These are phyloP conservation scores for Polyodon spathula DNA, from an alignment of 2,113 vertebrate species.

Conservation along the genomic window DNA sequence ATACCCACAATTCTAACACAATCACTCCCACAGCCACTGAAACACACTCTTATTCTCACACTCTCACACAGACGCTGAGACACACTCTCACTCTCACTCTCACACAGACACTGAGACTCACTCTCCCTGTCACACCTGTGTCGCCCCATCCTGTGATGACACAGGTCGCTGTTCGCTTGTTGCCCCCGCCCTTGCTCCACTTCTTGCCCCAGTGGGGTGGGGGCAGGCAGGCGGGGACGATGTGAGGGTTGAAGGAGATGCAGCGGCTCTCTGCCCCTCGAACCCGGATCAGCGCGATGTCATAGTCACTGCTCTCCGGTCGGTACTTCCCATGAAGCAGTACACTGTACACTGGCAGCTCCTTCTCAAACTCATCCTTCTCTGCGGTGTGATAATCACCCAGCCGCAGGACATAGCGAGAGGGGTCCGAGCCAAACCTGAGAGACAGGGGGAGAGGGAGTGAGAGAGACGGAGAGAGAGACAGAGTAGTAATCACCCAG, in stretches of 20 bases:
- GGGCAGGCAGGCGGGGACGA: slow-evolving; percentile 72
- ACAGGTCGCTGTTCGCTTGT: slow-evolving; percentile 45
- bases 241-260: slow-evolving; percentile 61
- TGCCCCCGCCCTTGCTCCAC: slow-evolving; percentile 13
- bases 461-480: neutral
- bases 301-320: slow-evolving; percentile 70
- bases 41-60: too few relatives aligned
- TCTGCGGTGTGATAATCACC: slow-evolving; percentile 58
- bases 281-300: slow-evolving; percentile 72
- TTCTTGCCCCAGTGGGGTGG: slow-evolving; percentile 25
- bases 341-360: slow-evolving; percentile 57
- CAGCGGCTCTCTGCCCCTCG: slow-evolving; percentile 67
- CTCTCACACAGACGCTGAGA: too few relatives aligned
- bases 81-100: too few relatives aligned
- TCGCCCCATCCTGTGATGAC: slow-evolving; percentile 71
- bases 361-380: slow-evolving; percentile 59
- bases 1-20: too few relatives aligned
- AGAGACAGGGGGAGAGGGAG: slow-evolving; percentile 5
- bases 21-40: too few relatives aligned
- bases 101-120: too few relatives aligned
- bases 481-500: slow-evolving; percentile 48
- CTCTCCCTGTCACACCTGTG: slow-evolving; percentile 61
- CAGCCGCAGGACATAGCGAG: slow-evolving; percentile 61
- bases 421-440: slow-evolving; percentile 68
- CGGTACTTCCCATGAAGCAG: slow-evolving; percentile 76